Evolutionary conservation across 2,797 vertebrate genomes (phyloP).

Genomic region (Myoxocephalus aenaeus): DNA sequence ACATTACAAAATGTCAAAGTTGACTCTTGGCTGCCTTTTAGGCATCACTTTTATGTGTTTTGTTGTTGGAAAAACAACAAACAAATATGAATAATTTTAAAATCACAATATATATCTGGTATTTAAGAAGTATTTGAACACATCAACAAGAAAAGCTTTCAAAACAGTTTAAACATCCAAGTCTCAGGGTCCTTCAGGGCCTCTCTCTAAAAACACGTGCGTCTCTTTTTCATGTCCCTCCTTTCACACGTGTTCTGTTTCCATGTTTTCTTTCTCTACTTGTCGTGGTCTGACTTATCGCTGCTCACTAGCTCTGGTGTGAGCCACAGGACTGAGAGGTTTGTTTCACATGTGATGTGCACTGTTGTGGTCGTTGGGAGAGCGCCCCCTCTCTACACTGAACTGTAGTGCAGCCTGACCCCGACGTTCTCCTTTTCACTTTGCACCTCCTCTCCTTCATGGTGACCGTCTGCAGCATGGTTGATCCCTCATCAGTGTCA

Average conservation of each 20-base stretch:
- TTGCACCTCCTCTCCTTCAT: conserved; percentile 14
- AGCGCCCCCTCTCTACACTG: conserved; percentile 42
- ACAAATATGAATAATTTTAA: too few relatives aligned
- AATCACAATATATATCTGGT: background rate
- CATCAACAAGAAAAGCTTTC: background rate
- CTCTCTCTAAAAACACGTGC: background rate
- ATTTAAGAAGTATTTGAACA: background rate
- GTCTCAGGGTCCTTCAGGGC: background rate
- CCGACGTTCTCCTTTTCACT: conserved; percentile 25
- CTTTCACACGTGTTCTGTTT: conserved; percentile 29
- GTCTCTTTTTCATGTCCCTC: background rate
- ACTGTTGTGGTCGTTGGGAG: conserved; percentile 51
- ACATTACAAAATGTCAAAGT: background rate
- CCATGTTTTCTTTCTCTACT: conserved; percentile 46
- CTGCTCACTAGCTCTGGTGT: conserved; percentile 90
- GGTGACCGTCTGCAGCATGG: conserved; percentile 24
- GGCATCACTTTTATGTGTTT: too few relatives aligned
- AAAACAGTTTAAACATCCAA: background rate
- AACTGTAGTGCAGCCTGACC: conserved; percentile 58
- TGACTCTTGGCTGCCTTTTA: too few relatives aligned
- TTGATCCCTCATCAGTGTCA: conserved; percentile 22
- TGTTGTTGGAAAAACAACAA: too few relatives aligned
- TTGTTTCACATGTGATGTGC: conserved; percentile 77
- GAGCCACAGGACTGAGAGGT: conserved; percentile 88
- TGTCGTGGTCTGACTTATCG: conserved; percentile 64